Percentiles rank a stretch among this genome's conserved stretches.
Evolutionary conservation across 2,113 vertebrate species (phyloP).

Genomic region (Nothobranchius furzeri): DNA sequence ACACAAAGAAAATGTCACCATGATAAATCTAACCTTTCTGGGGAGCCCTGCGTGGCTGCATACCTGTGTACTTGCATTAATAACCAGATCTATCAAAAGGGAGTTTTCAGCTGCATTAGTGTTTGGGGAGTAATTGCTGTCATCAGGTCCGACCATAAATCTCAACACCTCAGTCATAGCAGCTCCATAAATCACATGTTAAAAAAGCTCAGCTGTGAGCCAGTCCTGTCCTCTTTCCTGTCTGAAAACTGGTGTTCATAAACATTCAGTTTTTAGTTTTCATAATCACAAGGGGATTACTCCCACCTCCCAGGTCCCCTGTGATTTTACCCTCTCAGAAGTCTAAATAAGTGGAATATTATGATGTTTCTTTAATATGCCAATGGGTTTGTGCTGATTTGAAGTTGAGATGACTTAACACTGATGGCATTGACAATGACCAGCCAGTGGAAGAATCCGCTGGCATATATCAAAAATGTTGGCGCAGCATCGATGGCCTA

Average conservation of each 20-base stretch:
- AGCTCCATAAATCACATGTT: conserved; percentile 76
- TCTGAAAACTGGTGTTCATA: conserved; percentile 1
- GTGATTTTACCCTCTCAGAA: too few relatives aligned
- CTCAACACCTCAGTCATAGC: conserved; percentile 66
- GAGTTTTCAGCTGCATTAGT: conserved; percentile 65
- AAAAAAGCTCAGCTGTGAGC: conserved; percentile 69
- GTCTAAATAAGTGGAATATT: too few relatives aligned
- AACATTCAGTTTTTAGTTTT: too few relatives aligned
- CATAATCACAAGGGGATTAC: not conserved
- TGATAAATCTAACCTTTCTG: conserved; percentile 81
- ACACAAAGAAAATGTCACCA: conserved; percentile 77
- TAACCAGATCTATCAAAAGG: conserved; percentile 79
- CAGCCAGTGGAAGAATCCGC: not conserved
- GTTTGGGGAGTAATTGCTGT: conserved; percentile 79
- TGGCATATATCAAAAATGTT: not conserved
- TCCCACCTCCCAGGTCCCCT: not conserved
- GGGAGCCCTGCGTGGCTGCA: conserved; percentile 62
- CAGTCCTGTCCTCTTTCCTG: conserved; percentile 22
- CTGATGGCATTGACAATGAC: not conserved
- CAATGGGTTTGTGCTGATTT: too few relatives aligned
- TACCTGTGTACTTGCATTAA: conserved; percentile 80
- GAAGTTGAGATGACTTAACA: not conserved
- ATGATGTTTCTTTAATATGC: too few relatives aligned
- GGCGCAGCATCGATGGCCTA: not conserved
- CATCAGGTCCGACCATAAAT: conserved; percentile 73